Conservation (phyloP, 2,113 vertebrate species). For the Bostrychus sinensis region DNA sequence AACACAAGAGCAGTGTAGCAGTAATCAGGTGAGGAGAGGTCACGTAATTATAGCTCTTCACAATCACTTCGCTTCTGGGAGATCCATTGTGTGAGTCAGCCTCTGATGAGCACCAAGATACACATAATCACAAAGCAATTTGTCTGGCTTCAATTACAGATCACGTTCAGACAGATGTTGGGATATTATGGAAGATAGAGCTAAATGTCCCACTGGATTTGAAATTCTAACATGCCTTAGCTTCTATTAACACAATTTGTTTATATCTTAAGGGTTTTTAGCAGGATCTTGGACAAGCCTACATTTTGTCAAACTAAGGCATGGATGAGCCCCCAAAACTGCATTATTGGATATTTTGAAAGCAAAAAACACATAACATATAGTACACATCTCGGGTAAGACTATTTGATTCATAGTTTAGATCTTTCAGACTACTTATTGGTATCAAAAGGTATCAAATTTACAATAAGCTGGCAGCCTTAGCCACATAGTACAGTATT, state of each 20-base stretch:
- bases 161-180: neutral
- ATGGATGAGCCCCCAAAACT: too few relatives aligned
- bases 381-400: too few relatives aligned
- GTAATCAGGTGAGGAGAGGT: constrained; percentile 11
- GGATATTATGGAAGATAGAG: neutral
- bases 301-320: too few relatives aligned
- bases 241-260: too few relatives aligned
- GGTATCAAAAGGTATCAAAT: too few relatives aligned
- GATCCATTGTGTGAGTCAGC: constrained; percentile 19
- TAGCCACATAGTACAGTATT: too few relatives aligned
- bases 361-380: too few relatives aligned
- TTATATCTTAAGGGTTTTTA: too few relatives aligned
- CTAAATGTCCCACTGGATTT: neutral
- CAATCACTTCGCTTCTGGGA: neutral
- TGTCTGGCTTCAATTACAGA: constrained; percentile 2
- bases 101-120: constrained; percentile 3
- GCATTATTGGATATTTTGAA: too few relatives aligned
- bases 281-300: neutral
- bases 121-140: neutral
- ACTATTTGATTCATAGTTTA: too few relatives aligned
- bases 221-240: neutral
- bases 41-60: constrained; percentile 7
- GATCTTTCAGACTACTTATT: too few relatives aligned
- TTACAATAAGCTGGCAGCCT: too few relatives aligned
- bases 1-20: constrained; percentile 21